Percentiles rank a stretch among this genome's conserved stretches.
Conservation (phyloP, 1,140 invertebrate genomes). For the Drosophila pandora region DNA sequence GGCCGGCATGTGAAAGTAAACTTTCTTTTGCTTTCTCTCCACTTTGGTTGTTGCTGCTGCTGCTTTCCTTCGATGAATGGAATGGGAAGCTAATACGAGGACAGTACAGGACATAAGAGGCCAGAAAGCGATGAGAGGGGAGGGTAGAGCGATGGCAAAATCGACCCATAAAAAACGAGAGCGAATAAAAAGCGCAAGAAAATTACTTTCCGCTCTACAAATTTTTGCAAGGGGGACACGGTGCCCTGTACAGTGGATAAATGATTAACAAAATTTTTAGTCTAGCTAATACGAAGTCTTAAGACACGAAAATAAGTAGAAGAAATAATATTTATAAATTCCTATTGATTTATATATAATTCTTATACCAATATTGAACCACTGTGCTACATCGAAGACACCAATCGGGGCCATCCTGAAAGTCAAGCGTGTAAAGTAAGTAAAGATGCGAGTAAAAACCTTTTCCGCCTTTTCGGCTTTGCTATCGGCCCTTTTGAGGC, state of each 20-base stretch:
- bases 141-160: constrained; percentile 27
- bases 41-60: constrained; percentile 17
- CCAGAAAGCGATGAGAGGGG: background rate
- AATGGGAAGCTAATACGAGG: constrained; percentile 45
- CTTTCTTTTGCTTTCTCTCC: constrained; percentile 41
- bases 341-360: no score
- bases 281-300: no score
- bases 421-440: constrained; percentile 80
- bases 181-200: constrained; percentile 76
- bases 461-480: constrained; percentile 67
- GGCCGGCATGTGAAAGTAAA: constrained; percentile 70
- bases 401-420: constrained; percentile 41
- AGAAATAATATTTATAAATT: no score
- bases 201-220: constrained; percentile 81
- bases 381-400: constrained; percentile 37
- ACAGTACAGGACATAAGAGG: constrained; percentile 30
- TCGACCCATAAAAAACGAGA: constrained; percentile 72
- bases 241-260: constrained; percentile 5
- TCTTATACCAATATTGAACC: background rate
- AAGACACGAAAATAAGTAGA: no score
- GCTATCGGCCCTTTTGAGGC: constrained; percentile 74
- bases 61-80: constrained; percentile 15
- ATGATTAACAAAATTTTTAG: no score
- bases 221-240: constrained; percentile 29
- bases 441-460: constrained; percentile 79